Conservation (phyloP, 1,140 invertebrate genomes). For the Lordiphosa collinella region DNA sequence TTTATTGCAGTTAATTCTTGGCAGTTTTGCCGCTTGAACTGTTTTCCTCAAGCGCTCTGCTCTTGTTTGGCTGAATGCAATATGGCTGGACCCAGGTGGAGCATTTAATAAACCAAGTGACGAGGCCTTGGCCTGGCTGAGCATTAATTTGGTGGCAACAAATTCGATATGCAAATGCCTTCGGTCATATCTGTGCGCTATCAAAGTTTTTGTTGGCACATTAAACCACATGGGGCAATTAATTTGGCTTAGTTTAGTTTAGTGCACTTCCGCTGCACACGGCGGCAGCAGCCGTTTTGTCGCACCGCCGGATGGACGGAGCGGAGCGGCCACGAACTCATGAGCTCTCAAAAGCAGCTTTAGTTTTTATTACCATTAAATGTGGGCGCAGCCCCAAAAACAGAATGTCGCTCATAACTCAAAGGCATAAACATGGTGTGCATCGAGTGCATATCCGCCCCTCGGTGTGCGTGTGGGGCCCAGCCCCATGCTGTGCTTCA, state of each 20-base stretch:
- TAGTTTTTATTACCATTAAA: conserved; percentile 76
- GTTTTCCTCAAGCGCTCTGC: not conserved
- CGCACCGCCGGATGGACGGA: conserved; percentile 59
- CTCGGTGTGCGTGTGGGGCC: conserved; percentile 7
- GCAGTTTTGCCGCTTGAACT: conserved; percentile 17
- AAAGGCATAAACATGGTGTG: conserved; percentile 57
- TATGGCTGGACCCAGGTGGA: not conserved
- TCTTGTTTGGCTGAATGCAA: conserved; percentile 4
- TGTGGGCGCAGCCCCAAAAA: conserved; percentile 43
- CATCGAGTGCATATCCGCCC: conserved; percentile 6
- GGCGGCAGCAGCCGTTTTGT: conserved; percentile 70
- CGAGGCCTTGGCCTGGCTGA: too few relatives aligned
- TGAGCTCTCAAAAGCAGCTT: conserved; percentile 68
- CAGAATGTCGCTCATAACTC: conserved; percentile 67
- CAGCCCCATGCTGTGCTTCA: conserved; percentile 18
- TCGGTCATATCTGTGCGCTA: conserved; percentile 34
- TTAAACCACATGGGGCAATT: conserved; percentile 69
- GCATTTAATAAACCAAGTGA: too few relatives aligned
- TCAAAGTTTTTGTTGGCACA: conserved; percentile 71
- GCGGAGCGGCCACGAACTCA: conserved; percentile 49
- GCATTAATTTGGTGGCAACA: not conserved
- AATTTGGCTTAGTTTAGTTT: conserved; percentile 76
- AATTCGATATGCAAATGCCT: conserved; percentile 43
- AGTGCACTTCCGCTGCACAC: conserved; percentile 72
- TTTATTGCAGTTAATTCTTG: conserved; percentile 48